These are phyloP conservation scores for Graptemys geographica DNA, from an alignment of 2,797 vertebrate species.

Conservation along the genomic window DNA sequence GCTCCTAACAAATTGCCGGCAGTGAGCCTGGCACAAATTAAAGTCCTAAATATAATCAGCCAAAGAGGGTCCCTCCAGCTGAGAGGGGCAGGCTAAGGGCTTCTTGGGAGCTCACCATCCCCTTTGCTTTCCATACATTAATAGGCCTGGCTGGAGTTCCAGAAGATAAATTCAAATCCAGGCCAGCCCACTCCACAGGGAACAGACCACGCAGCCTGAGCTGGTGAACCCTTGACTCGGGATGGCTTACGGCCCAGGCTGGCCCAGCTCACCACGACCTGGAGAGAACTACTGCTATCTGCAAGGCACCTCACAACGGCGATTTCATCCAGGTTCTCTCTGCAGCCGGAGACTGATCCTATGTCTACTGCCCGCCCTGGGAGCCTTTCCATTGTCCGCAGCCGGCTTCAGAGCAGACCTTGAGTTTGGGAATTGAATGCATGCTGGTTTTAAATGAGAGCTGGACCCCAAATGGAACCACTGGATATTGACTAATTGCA, in stretches of 20 bases:
- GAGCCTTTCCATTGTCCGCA: background rate
- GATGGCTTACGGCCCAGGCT: accelerated
- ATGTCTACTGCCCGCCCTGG: background rate
- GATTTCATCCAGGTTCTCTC: background rate
- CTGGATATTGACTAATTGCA: background rate
- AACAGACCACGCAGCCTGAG: accelerated
- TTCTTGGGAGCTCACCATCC: background rate
- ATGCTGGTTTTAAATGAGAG: background rate
- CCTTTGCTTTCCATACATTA: background rate
- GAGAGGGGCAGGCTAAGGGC: background rate
- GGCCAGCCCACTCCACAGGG: background rate
- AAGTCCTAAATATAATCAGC: background rate
- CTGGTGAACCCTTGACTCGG: accelerated
- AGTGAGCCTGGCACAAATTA: background rate
- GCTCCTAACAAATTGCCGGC: background rate
- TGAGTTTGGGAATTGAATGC: background rate
- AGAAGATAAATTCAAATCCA: background rate
- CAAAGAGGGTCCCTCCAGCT: background rate
- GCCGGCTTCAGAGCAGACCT: background rate
- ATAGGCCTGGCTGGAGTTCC: background rate
- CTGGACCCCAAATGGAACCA: too few species aligned
- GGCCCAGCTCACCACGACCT: background rate
- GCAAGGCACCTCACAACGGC: background rate
- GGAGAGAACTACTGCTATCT: background rate
- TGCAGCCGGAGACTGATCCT: background rate